Evolutionary conservation across 2,113 vertebrate species (phyloP).

Genomic region (Ascaphus truei): DNA sequence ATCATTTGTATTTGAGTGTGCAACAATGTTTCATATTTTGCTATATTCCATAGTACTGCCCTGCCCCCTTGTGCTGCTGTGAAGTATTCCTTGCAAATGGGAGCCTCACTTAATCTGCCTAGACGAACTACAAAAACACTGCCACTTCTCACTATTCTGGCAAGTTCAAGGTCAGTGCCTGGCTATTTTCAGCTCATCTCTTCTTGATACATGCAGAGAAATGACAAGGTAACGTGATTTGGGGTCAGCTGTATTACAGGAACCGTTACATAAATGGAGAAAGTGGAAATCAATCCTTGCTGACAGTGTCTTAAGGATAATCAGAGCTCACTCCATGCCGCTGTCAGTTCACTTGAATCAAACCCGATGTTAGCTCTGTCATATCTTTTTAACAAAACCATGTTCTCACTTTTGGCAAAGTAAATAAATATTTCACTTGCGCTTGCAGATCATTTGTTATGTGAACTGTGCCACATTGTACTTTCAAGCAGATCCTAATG

Average conservation of each 20-base stretch:
- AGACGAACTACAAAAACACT: slow-evolving; percentile 45
- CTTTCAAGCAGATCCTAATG: background rate
- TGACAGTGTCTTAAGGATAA: slow-evolving; percentile 97
- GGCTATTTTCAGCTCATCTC: slow-evolving; percentile 94
- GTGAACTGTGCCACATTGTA: background rate
- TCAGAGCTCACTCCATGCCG: slow-evolving; percentile 78
- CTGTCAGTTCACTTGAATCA: slow-evolving; percentile 72
- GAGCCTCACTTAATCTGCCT: slow-evolving; percentile 45
- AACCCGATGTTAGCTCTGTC: slow-evolving; percentile 73
- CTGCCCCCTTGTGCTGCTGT: slow-evolving; percentile 83
- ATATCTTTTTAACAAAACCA: slow-evolving; percentile 68
- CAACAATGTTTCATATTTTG: slow-evolving; percentile 25
- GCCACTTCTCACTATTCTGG: slow-evolving; percentile 66
- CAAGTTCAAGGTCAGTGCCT: slow-evolving; percentile 87
- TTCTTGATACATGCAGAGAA: slow-evolving; percentile 83
- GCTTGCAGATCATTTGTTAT: slow-evolving; percentile 47
- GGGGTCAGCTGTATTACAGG: slow-evolving; percentile 93
- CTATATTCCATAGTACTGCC: slow-evolving; percentile 72
- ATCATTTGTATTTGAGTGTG: background rate
- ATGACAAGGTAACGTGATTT: slow-evolving; percentile 93
- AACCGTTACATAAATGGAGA: slow-evolving; percentile 78
- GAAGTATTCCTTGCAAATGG: slow-evolving; percentile 53
- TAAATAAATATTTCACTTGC: slow-evolving; percentile 59
- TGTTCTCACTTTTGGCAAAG: slow-evolving; percentile 68
- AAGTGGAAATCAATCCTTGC: slow-evolving; percentile 88